phyloP scores from a whole-genome alignment of 2,113 vertebrate species.

The Tragelaphus buxtoni region DNA sequence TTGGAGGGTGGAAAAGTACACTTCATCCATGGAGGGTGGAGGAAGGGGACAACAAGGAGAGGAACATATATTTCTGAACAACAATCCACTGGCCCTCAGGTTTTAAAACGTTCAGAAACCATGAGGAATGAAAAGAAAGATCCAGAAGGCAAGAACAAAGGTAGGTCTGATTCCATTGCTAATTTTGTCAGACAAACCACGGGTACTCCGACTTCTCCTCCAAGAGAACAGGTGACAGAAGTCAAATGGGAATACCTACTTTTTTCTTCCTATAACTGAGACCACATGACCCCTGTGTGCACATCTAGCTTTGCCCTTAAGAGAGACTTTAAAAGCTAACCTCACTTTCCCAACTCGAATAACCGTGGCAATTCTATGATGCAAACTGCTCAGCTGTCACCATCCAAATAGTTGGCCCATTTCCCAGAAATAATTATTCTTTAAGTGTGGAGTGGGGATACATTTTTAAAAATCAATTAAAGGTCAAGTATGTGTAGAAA shows the following conservation, averaged over 20 bases:
- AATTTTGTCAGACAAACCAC: neutral
- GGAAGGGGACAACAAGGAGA: fast-evolving
- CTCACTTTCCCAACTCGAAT: neutral
- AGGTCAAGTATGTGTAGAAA: conserved; percentile 27
- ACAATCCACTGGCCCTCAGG: neutral
- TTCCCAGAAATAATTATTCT: conserved; percentile 49
- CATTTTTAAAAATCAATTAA: conserved; percentile 36
- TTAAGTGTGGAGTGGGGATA: neutral
- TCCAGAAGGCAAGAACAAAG: neutral
- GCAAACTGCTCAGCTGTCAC: neutral
- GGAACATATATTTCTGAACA: neutral
- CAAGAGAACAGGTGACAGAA: fast-evolving
- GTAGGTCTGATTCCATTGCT: neutral
- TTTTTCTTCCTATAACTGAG: neutral
- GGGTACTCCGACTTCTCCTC: neutral
- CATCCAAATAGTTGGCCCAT: neutral
- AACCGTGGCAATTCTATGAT: neutral
- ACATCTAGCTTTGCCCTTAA: fast-evolving
- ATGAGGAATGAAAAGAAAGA: neutral
- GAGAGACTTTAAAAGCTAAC: neutral
- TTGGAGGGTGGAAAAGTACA: neutral
- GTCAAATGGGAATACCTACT: neutral
- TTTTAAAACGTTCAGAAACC: neutral
- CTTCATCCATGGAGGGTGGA: neutral
- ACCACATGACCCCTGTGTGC: neutral